These are phyloP conservation scores for Atherinomorus stipes DNA, from an alignment of 2,113 vertebrate species.

Conservation along the genomic window DNA sequence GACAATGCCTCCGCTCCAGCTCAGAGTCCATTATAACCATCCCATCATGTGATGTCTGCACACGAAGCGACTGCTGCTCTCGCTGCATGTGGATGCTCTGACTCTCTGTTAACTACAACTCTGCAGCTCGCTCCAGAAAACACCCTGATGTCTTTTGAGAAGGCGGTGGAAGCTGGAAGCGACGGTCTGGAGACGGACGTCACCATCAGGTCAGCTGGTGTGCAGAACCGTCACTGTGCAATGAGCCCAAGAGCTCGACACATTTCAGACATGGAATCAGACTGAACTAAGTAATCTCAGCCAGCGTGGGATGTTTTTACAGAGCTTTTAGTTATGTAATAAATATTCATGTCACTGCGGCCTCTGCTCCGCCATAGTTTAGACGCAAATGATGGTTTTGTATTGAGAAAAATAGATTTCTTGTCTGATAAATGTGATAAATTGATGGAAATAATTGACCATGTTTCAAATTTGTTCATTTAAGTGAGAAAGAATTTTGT, in stretches of 20 bases:
- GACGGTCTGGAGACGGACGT: conserved; percentile 91
- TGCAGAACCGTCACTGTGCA: neutral
- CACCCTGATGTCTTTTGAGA: conserved; percentile 93
- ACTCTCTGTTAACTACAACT: neutral
- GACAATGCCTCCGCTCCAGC: neutral
- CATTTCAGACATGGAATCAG: neutral
- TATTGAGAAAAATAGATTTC: too few species aligned
- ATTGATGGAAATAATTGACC: too few species aligned
- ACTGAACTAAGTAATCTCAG: neutral
- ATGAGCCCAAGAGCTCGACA: neutral
- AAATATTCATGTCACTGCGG: too few species aligned
- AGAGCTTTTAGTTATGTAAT: too few species aligned
- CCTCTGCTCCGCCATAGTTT: too few species aligned
- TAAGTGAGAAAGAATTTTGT: too few species aligned
- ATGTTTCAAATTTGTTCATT: too few species aligned
- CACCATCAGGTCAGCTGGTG: conserved; percentile 85
- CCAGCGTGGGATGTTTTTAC: too few species aligned
- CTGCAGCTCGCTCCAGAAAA: conserved; percentile 91
- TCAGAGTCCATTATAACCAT: neutral
- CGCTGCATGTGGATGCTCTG: neutral
- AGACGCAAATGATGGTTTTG: too few species aligned
- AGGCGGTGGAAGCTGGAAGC: conserved; percentile 86
- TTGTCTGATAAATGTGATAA: too few species aligned
- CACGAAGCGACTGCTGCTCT: too few species aligned
- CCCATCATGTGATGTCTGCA: too few species aligned